Percentiles rank a stretch among this genome's conserved stretches.
Evolutionary conservation across 2,888 invertebrate species (phyloP).

Genomic region (Phasia obesa): DNA sequence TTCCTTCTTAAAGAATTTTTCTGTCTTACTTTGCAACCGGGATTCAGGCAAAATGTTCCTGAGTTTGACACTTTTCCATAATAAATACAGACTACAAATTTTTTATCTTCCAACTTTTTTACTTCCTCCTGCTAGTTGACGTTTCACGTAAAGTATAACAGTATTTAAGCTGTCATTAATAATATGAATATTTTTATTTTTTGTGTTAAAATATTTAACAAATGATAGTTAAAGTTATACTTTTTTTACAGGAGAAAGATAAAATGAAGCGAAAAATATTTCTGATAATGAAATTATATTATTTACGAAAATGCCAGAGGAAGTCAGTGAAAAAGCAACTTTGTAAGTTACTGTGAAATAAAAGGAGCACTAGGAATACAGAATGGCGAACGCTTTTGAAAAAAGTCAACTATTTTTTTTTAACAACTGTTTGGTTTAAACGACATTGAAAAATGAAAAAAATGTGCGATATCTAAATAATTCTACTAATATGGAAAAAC

Average conservation of each 20-base stretch:
- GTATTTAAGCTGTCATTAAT: constrained; percentile 67
- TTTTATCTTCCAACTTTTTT: constrained; percentile 1
- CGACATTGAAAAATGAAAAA: no score
- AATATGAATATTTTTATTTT: constrained; percentile 40
- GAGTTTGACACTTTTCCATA: constrained; percentile 40
- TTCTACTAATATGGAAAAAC: no score
- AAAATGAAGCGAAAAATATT: not conserved
- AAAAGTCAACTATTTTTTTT: no score
- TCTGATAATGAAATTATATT: not conserved
- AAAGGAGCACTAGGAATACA: no score
- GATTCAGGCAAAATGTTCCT: constrained; percentile 15
- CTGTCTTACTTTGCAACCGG: not conserved
- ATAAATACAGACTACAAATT: not conserved
- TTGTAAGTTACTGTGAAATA: no score
- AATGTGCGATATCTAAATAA: no score
- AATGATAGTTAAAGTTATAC: constrained; percentile 28
- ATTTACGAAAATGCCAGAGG: not conserved
- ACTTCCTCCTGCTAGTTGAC: constrained; percentile 3
- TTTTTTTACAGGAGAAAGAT: not conserved
- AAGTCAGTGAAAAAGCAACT: no score
- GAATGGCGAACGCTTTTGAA: no score
- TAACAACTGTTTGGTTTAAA: no score
- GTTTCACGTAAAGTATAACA: constrained; percentile 45
- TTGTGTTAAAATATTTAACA: constrained; percentile 36
- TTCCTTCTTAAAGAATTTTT: not conserved